Percentiles rank a stretch among this genome's conserved stretches.
These are phyloP conservation scores for Lamproptera curius DNA, from an alignment of 2,888 invertebrate genomes.

Conservation along the genomic window DNA sequence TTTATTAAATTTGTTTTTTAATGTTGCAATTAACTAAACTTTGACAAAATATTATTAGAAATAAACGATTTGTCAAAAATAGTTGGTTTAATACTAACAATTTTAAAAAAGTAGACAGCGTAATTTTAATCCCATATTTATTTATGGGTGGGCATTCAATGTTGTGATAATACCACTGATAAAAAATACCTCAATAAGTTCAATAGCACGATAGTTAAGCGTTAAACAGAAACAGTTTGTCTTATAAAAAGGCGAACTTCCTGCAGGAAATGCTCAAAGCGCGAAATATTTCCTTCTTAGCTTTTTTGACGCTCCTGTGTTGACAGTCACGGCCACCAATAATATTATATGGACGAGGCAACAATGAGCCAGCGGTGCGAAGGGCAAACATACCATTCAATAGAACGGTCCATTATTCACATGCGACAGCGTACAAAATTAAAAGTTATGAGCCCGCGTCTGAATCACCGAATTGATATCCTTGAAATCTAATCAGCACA, in stretches of 20 bases:
- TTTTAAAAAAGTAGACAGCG: too few relatives aligned
- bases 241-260: conserved; percentile 47
- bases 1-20: too few relatives aligned
- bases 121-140: too few relatives aligned
- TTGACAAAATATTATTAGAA: too few relatives aligned
- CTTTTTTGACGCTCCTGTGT: conserved; percentile 55
- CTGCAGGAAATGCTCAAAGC: conserved; percentile 48
- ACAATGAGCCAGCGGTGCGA: conserved; percentile 64
- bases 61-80: too few relatives aligned
- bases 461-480: conserved; percentile 74
- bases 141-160: too few relatives aligned
- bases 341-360: conserved; percentile 46
- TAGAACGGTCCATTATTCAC: conserved; percentile 50
- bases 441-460: conserved; percentile 70
- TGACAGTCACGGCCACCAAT: conserved; percentile 63
- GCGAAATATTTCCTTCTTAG: conserved; percentile 67
- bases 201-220: too few relatives aligned
- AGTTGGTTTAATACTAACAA: too few relatives aligned
- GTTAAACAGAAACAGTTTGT: conserved; percentile 22
- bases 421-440: conserved; percentile 63
- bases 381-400: conserved; percentile 67
- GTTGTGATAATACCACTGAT: too few relatives aligned
- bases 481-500: conserved; percentile 76
- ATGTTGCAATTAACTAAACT: too few relatives aligned
- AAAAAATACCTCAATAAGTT: too few relatives aligned